Evolutionary conservation across 2,888 invertebrate species (phyloP).

Genomic region (Tanytarsus gracilentus): DNA sequence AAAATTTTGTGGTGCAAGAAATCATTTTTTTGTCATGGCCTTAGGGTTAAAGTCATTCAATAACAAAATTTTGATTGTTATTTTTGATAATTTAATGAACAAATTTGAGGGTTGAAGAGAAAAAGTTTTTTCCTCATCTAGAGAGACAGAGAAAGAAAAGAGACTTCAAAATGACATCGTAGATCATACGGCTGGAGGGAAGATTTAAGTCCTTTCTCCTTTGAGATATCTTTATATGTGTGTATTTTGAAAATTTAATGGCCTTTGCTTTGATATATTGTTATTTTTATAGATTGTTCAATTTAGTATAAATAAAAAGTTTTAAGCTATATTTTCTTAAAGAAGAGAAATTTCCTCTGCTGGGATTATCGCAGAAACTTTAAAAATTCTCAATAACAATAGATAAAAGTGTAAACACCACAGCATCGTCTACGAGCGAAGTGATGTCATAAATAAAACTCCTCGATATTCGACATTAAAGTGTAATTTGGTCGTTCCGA

Average conservation of each 20-base stretch:
- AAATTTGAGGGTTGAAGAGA: neutral
- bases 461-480: too few relatives aligned
- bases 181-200: neutral
- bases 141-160: neutral
- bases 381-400: too few relatives aligned
- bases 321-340: conserved; percentile 3
- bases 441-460: too few relatives aligned
- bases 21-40: neutral
- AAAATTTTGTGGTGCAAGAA: neutral
- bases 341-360: neutral
- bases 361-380: too few relatives aligned
- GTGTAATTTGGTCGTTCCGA: too few relatives aligned
- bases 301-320: conserved; percentile 25
- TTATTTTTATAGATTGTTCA: conserved; percentile 27
- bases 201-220: neutral
- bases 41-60: neutral
- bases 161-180: neutral
- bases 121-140: neutral
- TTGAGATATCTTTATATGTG: neutral
- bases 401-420: too few relatives aligned
- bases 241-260: conserved; percentile 11
- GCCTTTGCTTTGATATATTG: conserved; percentile 21
- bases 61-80: neutral
- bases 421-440: too few relatives aligned
- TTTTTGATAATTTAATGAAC: conserved; percentile 7